Conservation (phyloP, 2,113 vertebrate species). For the Glaucomys volans region DNA sequence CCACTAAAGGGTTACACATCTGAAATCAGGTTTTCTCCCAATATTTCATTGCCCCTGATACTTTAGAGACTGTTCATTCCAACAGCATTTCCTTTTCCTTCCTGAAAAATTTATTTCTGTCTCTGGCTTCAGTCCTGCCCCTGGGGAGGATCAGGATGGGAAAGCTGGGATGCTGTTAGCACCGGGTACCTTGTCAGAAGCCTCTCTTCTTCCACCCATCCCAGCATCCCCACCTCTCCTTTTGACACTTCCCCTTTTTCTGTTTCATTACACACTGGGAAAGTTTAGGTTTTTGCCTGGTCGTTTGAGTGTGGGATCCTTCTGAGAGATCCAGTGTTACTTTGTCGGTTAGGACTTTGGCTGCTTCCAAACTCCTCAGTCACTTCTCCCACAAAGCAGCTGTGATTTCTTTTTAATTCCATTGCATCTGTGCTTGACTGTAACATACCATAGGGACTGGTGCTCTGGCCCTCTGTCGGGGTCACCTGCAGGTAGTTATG, state of each 20-base stretch:
- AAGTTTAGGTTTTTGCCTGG: background rate
- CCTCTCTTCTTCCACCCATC: background rate
- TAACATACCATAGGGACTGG: accelerated
- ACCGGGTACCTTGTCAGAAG: background rate
- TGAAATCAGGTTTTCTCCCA: constrained; percentile 57
- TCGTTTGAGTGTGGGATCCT: background rate
- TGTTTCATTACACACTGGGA: background rate
- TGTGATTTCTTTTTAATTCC: background rate
- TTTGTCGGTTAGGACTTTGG: background rate
- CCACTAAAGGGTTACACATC: background rate
- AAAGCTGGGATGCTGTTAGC: background rate
- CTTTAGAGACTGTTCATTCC: constrained; percentile 72
- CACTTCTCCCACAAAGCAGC: background rate
- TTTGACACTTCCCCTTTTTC: background rate
- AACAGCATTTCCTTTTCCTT: constrained; percentile 83
- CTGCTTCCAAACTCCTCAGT: background rate
- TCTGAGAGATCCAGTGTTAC: background rate
- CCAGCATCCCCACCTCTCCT: background rate
- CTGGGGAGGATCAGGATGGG: constrained; percentile 65
- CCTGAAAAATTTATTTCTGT: constrained; percentile 83
- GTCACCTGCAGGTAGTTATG: background rate
- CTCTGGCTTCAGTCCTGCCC: constrained; percentile 77
- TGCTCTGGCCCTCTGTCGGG: background rate
- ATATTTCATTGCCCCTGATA: constrained; percentile 45
- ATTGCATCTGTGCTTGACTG: background rate